Evolutionary conservation across 2,888 invertebrate species (phyloP).

Genomic region (Hirtodrosophila alboralis): DNA sequence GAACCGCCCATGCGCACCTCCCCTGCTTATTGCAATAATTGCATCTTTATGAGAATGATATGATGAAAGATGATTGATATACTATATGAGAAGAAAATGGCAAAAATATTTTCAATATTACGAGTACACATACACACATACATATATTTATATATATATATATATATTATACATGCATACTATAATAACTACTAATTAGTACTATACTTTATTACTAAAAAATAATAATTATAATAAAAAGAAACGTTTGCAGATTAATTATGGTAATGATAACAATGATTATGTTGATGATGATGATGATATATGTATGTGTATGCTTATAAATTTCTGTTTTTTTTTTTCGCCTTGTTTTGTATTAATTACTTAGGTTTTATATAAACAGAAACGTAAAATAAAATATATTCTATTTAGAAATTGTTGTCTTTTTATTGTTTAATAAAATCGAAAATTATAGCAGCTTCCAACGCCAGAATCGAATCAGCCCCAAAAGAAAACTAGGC

Average conservation of each 20-base stretch:
- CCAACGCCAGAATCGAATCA: too few relatives aligned
- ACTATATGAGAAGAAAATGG: constrained; percentile 29
- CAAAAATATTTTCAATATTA: constrained; percentile 61
- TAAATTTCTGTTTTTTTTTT: constrained; percentile 63
- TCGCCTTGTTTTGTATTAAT: constrained; percentile 72
- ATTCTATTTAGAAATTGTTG: constrained; percentile 65
- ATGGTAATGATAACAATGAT: constrained; percentile 20
- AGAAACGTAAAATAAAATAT: constrained; percentile 68
- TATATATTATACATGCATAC: constrained; percentile 29
- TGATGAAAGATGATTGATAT: constrained; percentile 7
- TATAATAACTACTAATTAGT: constrained; percentile 51
- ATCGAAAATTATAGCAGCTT: too few relatives aligned
- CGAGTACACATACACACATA: constrained; percentile 47
- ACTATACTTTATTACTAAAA: constrained; percentile 60
- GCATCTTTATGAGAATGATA: constrained; percentile 24
- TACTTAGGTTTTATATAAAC: constrained; percentile 74
- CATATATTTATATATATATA: constrained; percentile 24
- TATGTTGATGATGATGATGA: constrained; percentile 24
- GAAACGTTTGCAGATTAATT: constrained; percentile 32
- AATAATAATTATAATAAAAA: constrained; percentile 17
- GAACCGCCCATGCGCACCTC: constrained; percentile 4
- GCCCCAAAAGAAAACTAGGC: too few relatives aligned
- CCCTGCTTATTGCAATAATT: constrained; percentile 53
- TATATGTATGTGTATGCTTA: constrained; percentile 65
- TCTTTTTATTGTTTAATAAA: not conserved